Evolutionary conservation across 1,140 invertebrate genomes (phyloP).

Genomic region (Hylaeus anthracinus): DNA sequence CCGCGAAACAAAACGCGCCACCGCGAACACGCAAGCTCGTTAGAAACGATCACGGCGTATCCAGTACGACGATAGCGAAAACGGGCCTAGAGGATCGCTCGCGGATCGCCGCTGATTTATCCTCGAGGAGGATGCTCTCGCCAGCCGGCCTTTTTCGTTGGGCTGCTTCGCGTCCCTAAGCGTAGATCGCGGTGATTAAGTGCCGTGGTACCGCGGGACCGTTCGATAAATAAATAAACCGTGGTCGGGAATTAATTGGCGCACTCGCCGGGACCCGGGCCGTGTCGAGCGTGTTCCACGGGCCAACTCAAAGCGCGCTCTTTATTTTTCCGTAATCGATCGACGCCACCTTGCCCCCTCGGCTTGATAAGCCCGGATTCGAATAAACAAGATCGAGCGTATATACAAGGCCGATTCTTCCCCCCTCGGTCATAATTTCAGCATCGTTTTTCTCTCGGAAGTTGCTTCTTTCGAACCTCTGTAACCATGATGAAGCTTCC

Average conservation of each 20-base stretch:
- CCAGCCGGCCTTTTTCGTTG: conserved; percentile 16
- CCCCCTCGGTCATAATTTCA: not conserved
- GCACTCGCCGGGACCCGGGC: conserved; percentile 7
- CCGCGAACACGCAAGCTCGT: conserved; percentile 46
- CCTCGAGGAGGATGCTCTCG: not conserved
- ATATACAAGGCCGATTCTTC: not conserved
- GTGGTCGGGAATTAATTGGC: conserved; percentile 45
- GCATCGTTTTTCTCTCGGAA: not conserved
- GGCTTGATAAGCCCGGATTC: conserved; percentile 15
- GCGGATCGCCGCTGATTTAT: conserved; percentile 44
- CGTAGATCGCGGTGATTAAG: conserved; percentile 47
- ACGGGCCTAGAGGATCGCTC: conserved; percentile 6
- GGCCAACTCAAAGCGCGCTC: conserved; percentile 9
- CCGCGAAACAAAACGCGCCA: conserved; percentile 42
- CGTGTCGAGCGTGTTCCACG: conserved; percentile 45
- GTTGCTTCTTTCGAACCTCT: too few relatives aligned
- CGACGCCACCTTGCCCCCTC: not conserved
- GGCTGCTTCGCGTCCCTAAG: not conserved
- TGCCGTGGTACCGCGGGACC: conserved; percentile 27
- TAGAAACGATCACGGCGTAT: conserved; percentile 30
- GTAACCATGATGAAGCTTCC: too few relatives aligned
- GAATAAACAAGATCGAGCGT: not conserved
- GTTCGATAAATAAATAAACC: conserved; percentile 50
- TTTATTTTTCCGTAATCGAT: conserved; percentile 41
- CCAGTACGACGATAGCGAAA: not conserved